A percentile compares a stretch with the other conserved stretches of the same genome.
Conservation (phyloP, 2,113 vertebrate species). For the Microcebus jonahi region DNA sequence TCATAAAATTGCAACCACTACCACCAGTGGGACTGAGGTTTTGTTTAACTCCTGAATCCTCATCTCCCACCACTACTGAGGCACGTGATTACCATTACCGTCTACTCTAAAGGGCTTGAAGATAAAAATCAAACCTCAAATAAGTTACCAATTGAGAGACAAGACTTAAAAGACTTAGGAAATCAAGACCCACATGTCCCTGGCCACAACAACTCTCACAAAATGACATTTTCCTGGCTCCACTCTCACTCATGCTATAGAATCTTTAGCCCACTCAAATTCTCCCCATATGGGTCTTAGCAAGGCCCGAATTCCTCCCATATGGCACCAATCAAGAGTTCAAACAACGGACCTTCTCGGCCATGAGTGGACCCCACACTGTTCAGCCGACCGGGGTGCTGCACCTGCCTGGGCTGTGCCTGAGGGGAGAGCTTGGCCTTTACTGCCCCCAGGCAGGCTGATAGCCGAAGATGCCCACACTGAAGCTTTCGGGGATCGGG, state of each 20-base stretch:
- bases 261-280: background rate
- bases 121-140: conserved; percentile 40
- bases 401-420: background rate
- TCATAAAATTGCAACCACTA: conserved; percentile 56
- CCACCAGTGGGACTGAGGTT: background rate
- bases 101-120: background rate
- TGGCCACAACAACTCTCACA: background rate
- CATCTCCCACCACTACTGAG: background rate
- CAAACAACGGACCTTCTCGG: background rate
- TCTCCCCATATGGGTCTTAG: background rate
- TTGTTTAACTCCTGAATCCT: background rate
- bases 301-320: background rate
- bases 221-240: conserved; percentile 29
- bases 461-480: background rate
- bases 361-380: background rate
- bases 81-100: background rate
- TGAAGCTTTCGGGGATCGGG: background rate
- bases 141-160: conserved; percentile 3
- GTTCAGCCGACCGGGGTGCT: background rate
- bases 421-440: background rate
- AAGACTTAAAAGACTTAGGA: background rate
- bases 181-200: background rate
- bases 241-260: background rate
- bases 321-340: background rate
- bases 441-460: background rate